phyloP scores from a whole-genome alignment of 1,140 invertebrate genomes.

The Diorhabda carinulata region DNA sequence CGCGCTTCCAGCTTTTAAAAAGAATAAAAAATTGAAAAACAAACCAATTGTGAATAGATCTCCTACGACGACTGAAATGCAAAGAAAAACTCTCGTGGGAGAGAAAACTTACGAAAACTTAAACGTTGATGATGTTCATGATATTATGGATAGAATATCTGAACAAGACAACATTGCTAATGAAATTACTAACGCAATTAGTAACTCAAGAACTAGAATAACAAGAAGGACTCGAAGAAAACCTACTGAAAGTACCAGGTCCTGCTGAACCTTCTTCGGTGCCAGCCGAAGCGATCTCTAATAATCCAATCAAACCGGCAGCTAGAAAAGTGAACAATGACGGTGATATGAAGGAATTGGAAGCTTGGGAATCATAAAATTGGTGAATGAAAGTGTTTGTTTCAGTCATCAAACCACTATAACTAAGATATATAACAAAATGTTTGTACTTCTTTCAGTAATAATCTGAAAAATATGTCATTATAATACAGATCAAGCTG shows the following conservation, averaged over 20 bases:
- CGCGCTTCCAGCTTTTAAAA: slow-evolving; percentile 95
- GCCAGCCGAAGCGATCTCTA: slow-evolving; percentile 59
- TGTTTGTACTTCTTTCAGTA: not conserved
- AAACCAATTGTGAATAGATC: slow-evolving; percentile 98
- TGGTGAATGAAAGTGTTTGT: not conserved
- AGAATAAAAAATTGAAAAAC: slow-evolving; percentile 97
- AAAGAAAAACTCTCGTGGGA: slow-evolving; percentile 94
- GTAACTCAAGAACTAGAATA: slow-evolving; percentile 86
- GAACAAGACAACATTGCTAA: slow-evolving; percentile 98
- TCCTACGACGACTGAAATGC: slow-evolving; percentile 96
- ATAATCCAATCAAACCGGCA: slow-evolving; percentile 42
- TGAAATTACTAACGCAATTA: slow-evolving; percentile 98
- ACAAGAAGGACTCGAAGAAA: slow-evolving; percentile 78
- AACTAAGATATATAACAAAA: too few species aligned
- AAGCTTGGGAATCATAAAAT: slow-evolving; percentile 78
- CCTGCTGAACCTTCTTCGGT: slow-evolving; percentile 47
- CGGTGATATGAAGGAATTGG: slow-evolving; percentile 71
- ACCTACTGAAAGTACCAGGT: slow-evolving; percentile 28
- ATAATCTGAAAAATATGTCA: not conserved
- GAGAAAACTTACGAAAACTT: slow-evolving; percentile 96
- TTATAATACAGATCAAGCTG: not conserved
- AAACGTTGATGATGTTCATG: slow-evolving; percentile 96
- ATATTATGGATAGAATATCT: slow-evolving; percentile 99
- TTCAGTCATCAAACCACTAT: not conserved
- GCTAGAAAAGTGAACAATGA: slow-evolving; percentile 61